Evolutionary conservation across 2,888 invertebrate genomes (phyloP).

Genomic region (Anoplius nigerrimus): DNA sequence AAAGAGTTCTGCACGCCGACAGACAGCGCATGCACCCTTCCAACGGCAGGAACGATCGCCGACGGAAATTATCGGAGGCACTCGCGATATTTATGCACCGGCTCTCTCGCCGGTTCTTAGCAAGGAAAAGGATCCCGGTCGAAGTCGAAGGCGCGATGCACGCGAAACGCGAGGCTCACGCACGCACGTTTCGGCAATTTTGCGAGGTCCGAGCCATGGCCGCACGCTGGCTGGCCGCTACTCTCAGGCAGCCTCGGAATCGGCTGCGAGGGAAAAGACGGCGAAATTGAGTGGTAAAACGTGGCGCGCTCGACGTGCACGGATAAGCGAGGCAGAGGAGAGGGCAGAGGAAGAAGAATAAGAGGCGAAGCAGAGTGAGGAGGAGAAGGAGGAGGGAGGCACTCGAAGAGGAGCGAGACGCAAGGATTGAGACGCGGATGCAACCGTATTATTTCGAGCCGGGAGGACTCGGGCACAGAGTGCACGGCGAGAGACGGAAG

Average conservation of each 20-base stretch:
- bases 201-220: slow-evolving; percentile 10
- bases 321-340: neutral
- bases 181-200: slow-evolving; percentile 54
- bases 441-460: slow-evolving; percentile 41
- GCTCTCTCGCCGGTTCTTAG: slow-evolving; percentile 16
- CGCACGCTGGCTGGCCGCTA: too few species aligned
- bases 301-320: slow-evolving; percentile 25
- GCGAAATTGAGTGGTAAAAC: slow-evolving; percentile 54
- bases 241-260: neutral
- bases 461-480: too few species aligned
- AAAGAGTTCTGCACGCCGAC: too few species aligned
- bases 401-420: slow-evolving; percentile 5
- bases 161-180: slow-evolving; percentile 43
- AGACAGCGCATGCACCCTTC: too few species aligned
- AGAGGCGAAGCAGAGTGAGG: too few species aligned
- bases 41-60: too few species aligned
- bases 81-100: too few species aligned
- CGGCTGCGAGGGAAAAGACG: slow-evolving; percentile 23
- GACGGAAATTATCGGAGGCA: too few species aligned
- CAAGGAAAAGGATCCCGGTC: slow-evolving; percentile 18
- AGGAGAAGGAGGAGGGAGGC: neutral
- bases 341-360: neutral
- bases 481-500: slow-evolving; percentile 1
- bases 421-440: slow-evolving; percentile 35
- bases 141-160: slow-evolving; percentile 34